A percentile compares a stretch with the other conserved stretches of the same genome.
Conservation (phyloP, 2,113 vertebrate species). For the Anoplopoma fimbria region DNA sequence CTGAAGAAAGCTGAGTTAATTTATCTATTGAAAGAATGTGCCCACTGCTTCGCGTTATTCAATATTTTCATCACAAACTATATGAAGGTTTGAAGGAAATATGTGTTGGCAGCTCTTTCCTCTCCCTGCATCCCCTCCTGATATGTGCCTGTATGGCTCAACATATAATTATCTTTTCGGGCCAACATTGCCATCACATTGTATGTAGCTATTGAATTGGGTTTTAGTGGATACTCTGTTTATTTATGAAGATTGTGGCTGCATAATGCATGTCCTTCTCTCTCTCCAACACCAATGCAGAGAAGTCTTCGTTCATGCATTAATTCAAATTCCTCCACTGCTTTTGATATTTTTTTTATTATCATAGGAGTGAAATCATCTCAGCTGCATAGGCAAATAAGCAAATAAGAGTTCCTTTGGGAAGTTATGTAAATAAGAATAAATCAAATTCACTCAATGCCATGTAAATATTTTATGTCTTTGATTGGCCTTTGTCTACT, state of each 20-base stretch:
- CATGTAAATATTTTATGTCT: constrained; percentile 22
- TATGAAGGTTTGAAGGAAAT: constrained; percentile 25
- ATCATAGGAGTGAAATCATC: constrained; percentile 9
- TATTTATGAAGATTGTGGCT: too few relatives aligned
- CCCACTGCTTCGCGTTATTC: constrained; percentile 6
- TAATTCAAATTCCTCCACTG: constrained; percentile 36
- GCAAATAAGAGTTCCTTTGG: background rate
- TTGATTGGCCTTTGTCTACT: background rate
- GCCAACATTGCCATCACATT: constrained; percentile 38
- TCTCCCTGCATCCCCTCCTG: background rate
- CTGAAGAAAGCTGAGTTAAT: background rate
- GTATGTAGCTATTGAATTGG: constrained; percentile 31
- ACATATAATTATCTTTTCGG: constrained; percentile 52
- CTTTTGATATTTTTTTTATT: constrained; percentile 31
- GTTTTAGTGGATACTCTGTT: constrained; percentile 49
- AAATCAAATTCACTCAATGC: constrained; percentile 22
- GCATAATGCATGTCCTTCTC: constrained; percentile 30
- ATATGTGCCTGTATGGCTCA: constrained; percentile 33
- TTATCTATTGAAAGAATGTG: background rate
- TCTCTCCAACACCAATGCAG: constrained; percentile 17
- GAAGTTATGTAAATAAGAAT: constrained; percentile 8
- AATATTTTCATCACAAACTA: constrained; percentile 26
- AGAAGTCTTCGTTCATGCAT: constrained; percentile 29
- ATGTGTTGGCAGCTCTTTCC: constrained; percentile 42
- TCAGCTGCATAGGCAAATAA: constrained; percentile 22